Evolutionary conservation across 2,888 invertebrate species (phyloP).

Genomic region (Sphinx pinastri): DNA sequence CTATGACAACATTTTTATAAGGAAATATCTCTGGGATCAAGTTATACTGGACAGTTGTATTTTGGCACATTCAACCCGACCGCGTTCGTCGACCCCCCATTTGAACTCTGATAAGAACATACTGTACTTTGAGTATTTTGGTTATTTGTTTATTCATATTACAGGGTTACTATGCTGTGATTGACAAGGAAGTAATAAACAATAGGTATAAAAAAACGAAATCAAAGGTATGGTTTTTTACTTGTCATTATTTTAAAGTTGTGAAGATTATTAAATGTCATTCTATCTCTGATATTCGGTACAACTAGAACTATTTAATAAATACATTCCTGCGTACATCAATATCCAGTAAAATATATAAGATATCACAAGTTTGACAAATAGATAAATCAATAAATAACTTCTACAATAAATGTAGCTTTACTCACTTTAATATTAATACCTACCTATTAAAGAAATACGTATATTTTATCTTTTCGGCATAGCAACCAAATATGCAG

Average conservation of each 20-base stretch:
- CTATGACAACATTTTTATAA: conserved; percentile 30
- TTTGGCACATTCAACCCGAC: conserved; percentile 43
- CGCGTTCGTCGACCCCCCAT: conserved; percentile 32
- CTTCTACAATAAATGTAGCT: no score
- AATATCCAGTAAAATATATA: no score
- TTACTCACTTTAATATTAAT: neutral
- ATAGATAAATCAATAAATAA: no score
- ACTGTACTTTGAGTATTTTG: conserved; percentile 25
- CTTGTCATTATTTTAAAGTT: neutral
- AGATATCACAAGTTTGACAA: no score
- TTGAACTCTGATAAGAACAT: conserved; percentile 32
- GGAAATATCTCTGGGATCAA: conserved; percentile 29
- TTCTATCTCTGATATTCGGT: no score
- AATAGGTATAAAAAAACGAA: neutral
- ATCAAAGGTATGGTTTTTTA: neutral
- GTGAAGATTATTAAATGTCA: no score
- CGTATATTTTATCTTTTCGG: neutral
- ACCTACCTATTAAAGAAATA: neutral
- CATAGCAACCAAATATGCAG: neutral
- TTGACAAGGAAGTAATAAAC: neutral
- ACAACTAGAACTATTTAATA: no score
- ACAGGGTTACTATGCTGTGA: conserved; percentile 6
- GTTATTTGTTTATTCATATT: conserved; percentile 8
- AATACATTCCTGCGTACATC: no score
- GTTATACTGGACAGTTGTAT: conserved; percentile 31